A percentile compares a stretch with the other conserved stretches of the same genome.
Evolutionary conservation across 2,113 vertebrate species (phyloP).

Genomic region (Hippocampus zosterae): DNA sequence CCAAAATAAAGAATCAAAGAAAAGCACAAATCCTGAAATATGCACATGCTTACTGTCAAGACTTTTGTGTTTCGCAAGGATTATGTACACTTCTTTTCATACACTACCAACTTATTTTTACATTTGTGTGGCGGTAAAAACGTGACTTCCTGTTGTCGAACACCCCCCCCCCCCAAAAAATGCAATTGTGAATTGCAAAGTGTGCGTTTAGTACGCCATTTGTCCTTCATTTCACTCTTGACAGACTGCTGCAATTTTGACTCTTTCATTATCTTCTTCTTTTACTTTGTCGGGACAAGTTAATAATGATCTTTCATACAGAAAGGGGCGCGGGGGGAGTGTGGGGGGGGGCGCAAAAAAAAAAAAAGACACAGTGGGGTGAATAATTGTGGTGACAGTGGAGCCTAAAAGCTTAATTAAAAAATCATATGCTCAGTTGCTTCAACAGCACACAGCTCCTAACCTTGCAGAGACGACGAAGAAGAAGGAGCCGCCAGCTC

Average conservation of each 20-base stretch:
- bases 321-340: neutral
- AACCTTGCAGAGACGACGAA: neutral
- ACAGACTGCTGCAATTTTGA: neutral
- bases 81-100: no score
- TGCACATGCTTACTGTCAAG: no score
- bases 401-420: constrained; percentile 9
- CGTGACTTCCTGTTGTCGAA: no score
- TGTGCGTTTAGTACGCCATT: neutral
- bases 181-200: neutral
- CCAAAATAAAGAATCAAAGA: no score
- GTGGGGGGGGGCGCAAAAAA: neutral
- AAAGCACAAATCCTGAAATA: no score
- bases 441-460: neutral
- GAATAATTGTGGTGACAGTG: constrained; percentile 32
- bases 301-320: constrained; percentile 4
- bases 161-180: no score
- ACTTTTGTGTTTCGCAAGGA: no score
- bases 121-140: no score
- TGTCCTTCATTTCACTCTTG: constrained; percentile 3
- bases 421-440: constrained; percentile 6
- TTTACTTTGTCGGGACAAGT: neutral
- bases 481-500: neutral
- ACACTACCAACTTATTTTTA: no score
- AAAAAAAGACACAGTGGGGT: neutral
- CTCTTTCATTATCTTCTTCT: neutral